Evolutionary conservation across 37 sponge, comb jelly and placozoan species (phyloP).

Genomic region (Aplysina aerophoba): DNA sequence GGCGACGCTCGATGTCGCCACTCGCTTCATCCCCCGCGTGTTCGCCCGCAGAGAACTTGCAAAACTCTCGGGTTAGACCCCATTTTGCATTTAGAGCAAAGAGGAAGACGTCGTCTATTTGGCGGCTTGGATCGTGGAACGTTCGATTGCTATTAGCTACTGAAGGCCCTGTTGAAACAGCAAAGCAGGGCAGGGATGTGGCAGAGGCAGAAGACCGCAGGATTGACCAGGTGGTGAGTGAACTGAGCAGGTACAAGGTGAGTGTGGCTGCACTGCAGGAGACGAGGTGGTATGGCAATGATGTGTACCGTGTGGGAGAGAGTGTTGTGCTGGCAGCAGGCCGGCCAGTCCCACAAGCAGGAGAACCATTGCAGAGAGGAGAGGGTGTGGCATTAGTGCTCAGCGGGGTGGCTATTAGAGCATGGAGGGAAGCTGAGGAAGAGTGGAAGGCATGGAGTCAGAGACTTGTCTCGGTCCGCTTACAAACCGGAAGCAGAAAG

Average conservation of each 20-base stretch:
- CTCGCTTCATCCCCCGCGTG: neutral
- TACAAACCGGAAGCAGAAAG: neutral
- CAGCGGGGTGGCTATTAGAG: neutral
- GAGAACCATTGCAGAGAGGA: neutral
- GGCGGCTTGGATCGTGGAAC: constrained; percentile 22
- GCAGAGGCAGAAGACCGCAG: constrained; percentile 10
- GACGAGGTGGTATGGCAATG: constrained; percentile 20
- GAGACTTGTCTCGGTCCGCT: neutral
- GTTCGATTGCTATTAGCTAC: neutral
- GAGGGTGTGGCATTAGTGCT: constrained; percentile 21
- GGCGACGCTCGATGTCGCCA: constrained; percentile 7
- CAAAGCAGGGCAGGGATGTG: constrained; percentile 9
- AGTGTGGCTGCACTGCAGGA: constrained; percentile 26
- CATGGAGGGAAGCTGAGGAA: neutral
- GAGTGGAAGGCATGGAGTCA: constrained; percentile 28
- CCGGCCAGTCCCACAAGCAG: neutral
- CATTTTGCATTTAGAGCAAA: constrained; percentile 4
- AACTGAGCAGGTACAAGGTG: neutral
- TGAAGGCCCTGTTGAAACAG: constrained; percentile 9
- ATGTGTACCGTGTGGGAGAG: neutral
- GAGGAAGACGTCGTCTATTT: neutral
- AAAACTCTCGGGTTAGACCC: constrained; percentile 15
- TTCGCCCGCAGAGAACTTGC: constrained; percentile 24
- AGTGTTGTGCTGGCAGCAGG: constrained; percentile 20
- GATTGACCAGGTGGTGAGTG: constrained; percentile 10